Evolutionary conservation across 2,797 vertebrate species (phyloP).

Genomic region (Fratercula arctica): DNA sequence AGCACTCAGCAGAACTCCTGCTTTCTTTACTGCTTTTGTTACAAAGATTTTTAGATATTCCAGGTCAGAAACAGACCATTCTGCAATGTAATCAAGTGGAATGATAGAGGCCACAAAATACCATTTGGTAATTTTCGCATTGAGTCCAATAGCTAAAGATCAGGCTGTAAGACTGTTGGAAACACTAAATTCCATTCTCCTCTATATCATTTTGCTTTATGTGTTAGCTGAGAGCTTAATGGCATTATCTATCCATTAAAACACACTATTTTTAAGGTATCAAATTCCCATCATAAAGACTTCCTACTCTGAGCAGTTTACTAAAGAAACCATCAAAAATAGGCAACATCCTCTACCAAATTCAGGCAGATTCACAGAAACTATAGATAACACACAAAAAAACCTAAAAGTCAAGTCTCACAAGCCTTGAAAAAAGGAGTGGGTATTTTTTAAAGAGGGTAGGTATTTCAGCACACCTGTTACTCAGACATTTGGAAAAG

Average conservation of each 20-base stretch:
- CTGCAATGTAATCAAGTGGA: not conserved
- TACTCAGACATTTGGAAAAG: not conserved
- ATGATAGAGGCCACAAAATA: not conserved
- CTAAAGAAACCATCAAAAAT: not conserved
- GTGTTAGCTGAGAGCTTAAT: not conserved
- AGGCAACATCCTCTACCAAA: not conserved
- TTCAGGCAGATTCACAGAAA: not conserved
- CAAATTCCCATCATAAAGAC: not conserved
- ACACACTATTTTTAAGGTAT: not conserved
- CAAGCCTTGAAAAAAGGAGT: not conserved
- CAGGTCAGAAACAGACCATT: not conserved
- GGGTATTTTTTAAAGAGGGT: not conserved
- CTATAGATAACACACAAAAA: rapidly evolving
- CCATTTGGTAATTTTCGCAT: not conserved
- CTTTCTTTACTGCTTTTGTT: not conserved
- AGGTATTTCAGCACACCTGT: not conserved
- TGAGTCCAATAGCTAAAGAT: not conserved
- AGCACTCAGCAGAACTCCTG: not conserved
- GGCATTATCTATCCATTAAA: not conserved
- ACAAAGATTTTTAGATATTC: not conserved
- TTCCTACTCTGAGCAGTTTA: not conserved
- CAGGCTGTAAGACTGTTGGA: not conserved
- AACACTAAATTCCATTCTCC: not conserved
- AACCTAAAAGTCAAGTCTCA: rapidly evolving
- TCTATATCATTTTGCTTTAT: not conserved